Evolutionary conservation across 2,888 invertebrate genomes (phyloP).

Genomic region (Tenthredo distinguenda): DNA sequence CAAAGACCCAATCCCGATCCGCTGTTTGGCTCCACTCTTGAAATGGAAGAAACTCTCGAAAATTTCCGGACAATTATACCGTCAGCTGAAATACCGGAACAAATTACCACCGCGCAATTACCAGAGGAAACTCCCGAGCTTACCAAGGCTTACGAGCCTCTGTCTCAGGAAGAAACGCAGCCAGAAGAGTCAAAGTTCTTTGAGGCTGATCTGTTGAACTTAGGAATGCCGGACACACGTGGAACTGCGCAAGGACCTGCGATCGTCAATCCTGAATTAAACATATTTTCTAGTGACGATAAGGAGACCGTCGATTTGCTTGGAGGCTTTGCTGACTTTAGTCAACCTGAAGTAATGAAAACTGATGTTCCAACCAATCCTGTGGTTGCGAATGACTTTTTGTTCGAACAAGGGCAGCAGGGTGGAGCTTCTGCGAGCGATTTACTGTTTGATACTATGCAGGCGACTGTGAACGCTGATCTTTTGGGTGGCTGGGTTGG

Average conservation of each 20-base stretch:
- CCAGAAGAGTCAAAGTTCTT: conserved; percentile 61
- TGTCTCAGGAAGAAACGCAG: conserved; percentile 31
- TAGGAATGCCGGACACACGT: conserved; percentile 67
- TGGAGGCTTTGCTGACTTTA: conserved; percentile 71
- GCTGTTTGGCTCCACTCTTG: conserved; percentile 88
- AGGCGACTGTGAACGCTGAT: conserved; percentile 75
- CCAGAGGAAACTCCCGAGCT: conserved; percentile 78
- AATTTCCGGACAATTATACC: conserved; percentile 81
- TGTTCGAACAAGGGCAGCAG: neutral
- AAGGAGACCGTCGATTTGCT: conserved; percentile 71
- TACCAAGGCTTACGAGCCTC: conserved; percentile 18
- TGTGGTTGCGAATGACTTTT: conserved; percentile 38
- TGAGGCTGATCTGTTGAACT: conserved; percentile 75
- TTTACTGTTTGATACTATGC: conserved; percentile 67
- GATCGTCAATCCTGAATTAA: conserved; percentile 65
- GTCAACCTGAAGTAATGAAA: conserved; percentile 62
- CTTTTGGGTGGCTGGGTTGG: conserved; percentile 80
- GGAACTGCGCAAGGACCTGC: conserved; percentile 56
- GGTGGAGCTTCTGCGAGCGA: conserved; percentile 64
- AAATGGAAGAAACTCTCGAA: conserved; percentile 91
- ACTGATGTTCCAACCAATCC: conserved; percentile 49
- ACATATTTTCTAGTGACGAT: conserved; percentile 72
- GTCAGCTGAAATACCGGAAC: conserved; percentile 68
- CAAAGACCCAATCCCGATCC: conserved; percentile 80
- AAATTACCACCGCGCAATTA: conserved; percentile 64